Evolutionary conservation across 2,797 vertebrate species (phyloP).

Genomic region (Vultur gryphus): DNA sequence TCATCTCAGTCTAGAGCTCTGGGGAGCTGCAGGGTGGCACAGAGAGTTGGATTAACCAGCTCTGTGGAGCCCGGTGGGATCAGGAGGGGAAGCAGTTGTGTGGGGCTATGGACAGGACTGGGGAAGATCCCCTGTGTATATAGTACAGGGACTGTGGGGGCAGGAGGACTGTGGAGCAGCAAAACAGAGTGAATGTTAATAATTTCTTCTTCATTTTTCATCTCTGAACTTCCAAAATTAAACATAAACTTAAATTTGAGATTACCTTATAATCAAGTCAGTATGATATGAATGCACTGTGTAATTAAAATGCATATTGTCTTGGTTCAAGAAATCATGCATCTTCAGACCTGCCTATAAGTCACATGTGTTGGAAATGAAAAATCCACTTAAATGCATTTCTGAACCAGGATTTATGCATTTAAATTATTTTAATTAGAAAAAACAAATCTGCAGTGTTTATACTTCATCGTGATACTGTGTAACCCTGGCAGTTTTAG

Average conservation of each 20-base stretch:
- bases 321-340: not conserved
- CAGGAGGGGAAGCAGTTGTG: not conserved
- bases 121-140: not conserved
- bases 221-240: not conserved
- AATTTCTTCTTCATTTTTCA: not conserved
- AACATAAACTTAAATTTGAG: not conserved
- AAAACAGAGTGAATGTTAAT: not conserved
- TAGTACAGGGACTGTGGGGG: not conserved
- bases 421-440: not conserved
- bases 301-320: not conserved
- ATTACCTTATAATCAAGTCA: not conserved
- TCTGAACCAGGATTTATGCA: not conserved
- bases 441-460: not conserved
- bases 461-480: not conserved
- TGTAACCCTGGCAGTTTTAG: not conserved
- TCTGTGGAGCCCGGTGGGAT: not conserved
- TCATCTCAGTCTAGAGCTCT: not conserved
- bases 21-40: not conserved
- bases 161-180: not conserved
- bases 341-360: not conserved
- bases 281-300: not conserved
- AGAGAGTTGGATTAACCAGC: not conserved
- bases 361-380: not conserved
- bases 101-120: not conserved
- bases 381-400: not conserved